phyloP scores from a whole-genome alignment of 2,797 vertebrate genomes.

The Lithobates sylvaticus region DNA sequence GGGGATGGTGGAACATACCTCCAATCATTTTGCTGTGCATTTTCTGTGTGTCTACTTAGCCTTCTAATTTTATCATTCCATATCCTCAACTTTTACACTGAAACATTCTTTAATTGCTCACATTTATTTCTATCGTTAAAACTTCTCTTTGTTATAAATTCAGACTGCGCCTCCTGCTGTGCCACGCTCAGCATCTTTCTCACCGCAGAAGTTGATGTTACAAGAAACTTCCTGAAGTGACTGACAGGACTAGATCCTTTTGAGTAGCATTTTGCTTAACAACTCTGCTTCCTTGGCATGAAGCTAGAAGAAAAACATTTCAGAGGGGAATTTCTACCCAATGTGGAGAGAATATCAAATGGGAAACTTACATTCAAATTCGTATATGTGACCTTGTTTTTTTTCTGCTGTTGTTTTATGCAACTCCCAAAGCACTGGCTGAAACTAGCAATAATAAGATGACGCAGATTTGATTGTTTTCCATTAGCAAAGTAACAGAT shows the following conservation, averaged over 20 bases:
- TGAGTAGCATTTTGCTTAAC: constrained; percentile 20
- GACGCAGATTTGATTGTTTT: too few relatives aligned
- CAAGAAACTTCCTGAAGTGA: constrained; percentile 8
- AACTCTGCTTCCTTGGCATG: not conserved
- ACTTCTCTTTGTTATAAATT: constrained; percentile 30
- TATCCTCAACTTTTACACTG: not conserved
- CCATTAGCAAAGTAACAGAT: too few relatives aligned
- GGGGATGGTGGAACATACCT: too few relatives aligned
- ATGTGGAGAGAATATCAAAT: not conserved
- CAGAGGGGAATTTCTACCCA: not conserved
- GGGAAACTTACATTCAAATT: not conserved
- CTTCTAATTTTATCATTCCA: constrained; percentile 1
- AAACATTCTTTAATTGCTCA: not conserved
- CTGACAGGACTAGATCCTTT: constrained; percentile 47
- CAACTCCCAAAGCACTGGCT: too few relatives aligned
- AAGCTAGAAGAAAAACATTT: constrained; percentile 20
- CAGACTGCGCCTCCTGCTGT: constrained; percentile 4
- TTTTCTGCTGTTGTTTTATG: too few relatives aligned
- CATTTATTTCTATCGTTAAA: not conserved
- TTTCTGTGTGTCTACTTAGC: too few relatives aligned
- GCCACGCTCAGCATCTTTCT: not conserved
- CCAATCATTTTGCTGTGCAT: too few relatives aligned
- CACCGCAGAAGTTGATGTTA: constrained; percentile 2
- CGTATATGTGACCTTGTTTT: too few relatives aligned
- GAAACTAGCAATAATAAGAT: too few relatives aligned